phyloP scores from a whole-genome alignment of 1,140 invertebrate genomes.

The Linepithema humile region DNA sequence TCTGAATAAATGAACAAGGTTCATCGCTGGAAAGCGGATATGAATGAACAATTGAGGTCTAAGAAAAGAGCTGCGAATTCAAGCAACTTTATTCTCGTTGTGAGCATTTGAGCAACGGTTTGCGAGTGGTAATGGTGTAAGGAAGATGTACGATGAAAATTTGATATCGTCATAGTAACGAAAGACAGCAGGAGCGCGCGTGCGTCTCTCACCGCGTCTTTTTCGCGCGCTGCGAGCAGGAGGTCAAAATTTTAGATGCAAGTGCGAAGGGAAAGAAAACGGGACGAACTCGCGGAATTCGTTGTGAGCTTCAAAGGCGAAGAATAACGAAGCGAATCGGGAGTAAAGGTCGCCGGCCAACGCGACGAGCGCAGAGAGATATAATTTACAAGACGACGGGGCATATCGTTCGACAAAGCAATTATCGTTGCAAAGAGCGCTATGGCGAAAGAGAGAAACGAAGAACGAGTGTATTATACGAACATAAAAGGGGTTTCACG shows the following conservation, averaged over 20 bases:
- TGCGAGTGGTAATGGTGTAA: neutral
- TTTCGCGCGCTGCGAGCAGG: neutral
- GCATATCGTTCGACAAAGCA: slow-evolving; percentile 58
- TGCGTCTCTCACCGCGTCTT: neutral
- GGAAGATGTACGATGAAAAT: slow-evolving; percentile 8
- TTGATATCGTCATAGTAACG: slow-evolving; percentile 12
- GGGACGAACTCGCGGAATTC: slow-evolving; percentile 22
- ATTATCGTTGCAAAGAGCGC: slow-evolving; percentile 45
- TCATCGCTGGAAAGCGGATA: neutral
- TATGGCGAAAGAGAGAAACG: neutral
- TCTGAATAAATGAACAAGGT: neutral
- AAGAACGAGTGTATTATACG: slow-evolving; percentile 43
- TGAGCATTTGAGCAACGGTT: neutral
- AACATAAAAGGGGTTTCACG: slow-evolving; percentile 46
- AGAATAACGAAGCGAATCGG: slow-evolving; percentile 54
- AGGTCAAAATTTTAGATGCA: slow-evolving; percentile 44
- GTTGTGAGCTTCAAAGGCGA: slow-evolving; percentile 35
- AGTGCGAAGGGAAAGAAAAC: slow-evolving; percentile 21
- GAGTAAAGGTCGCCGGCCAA: slow-evolving; percentile 34
- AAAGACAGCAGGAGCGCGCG: neutral
- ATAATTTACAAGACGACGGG: slow-evolving; percentile 51
- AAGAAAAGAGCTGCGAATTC: neutral
- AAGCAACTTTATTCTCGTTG: neutral
- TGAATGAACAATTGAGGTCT: neutral
- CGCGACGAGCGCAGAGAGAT: slow-evolving; percentile 46